phyloP scores from a whole-genome alignment of 2,888 invertebrate species.

The Tupiocoris notatus region DNA sequence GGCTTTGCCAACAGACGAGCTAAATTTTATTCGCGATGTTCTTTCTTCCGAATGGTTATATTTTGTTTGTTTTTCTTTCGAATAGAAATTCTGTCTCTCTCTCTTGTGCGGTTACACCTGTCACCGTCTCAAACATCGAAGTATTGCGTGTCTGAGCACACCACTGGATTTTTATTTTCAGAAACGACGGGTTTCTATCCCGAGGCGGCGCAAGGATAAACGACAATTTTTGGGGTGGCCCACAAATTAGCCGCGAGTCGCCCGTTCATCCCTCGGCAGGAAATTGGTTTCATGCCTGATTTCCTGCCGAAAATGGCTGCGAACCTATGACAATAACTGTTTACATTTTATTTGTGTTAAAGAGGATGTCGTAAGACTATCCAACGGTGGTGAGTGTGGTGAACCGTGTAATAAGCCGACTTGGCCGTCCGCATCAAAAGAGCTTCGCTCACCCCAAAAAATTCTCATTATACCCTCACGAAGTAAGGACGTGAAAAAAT shows the following conservation, averaged over 20 bases:
- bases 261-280: slow-evolving; percentile 12
- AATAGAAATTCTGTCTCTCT: too few species aligned
- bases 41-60: too few species aligned
- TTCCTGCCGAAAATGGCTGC: slow-evolving; percentile 23
- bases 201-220: too few species aligned
- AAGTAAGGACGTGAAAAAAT: too few species aligned
- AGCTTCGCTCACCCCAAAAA: neutral
- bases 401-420: neutral
- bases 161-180: too few species aligned
- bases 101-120: too few species aligned
- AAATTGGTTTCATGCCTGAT: slow-evolving; percentile 43
- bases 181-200: too few species aligned
- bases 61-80: too few species aligned
- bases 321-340: slow-evolving; percentile 31
- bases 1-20: too few species aligned
- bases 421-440: neutral
- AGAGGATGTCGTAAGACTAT: neutral
- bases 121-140: too few species aligned
- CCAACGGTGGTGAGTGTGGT: neutral
- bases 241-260: neutral
- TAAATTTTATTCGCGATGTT: too few species aligned
- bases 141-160: too few species aligned
- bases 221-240: neutral
- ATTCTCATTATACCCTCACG: neutral
- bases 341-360: slow-evolving; percentile 26